Base-by-base conservation (phyloP, 35 echinoderm and acorn worm species). In the Acanthaster planci region DNA sequence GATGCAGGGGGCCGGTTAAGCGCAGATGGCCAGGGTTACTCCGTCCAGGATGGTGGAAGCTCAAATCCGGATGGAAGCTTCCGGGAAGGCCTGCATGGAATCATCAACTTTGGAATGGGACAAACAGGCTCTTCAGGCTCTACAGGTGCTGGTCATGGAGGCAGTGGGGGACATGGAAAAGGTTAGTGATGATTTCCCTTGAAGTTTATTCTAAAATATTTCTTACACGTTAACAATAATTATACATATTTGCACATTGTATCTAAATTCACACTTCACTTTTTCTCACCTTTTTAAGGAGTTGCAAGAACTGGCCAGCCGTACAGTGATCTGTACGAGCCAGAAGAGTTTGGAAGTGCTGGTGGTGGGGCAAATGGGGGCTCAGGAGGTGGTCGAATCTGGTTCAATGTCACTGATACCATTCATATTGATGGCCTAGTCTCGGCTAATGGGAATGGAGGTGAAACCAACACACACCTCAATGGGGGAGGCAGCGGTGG, bases 331-430 rank as follows among this genome's bases (percentile, higher is more conserved):
- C 52, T 97, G 8, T 97, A 97, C 83, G 93, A 97, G 68, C 93
- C 93, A 14, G 86, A 89, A 68, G 89, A 97, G 51, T 97, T 97
- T 78, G 93, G 93, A 30, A 97, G 93, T 83, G 93, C 89, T 42
- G 93, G 93, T 54, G 93, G 93, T 52, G 93, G 93, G 1, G 23
- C 50, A 8, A 77, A 35, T 29, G 93, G 93, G 50, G 93, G 93
- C 60, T 1, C 89, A 36, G 93, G 93, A 27, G 93, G 93, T n/a
- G 93, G 93, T 9, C 86, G 89, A 0, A 97, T 97, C 50, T 97
- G 93, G 93, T 97, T 97, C 68, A 97, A 97, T 82, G 89, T 97
- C 9, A 97, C 93, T 10, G 82, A 89, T 31, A 92, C 93, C 77
- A 92, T 97, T 39, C 81, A 86, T 29, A 97, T 97, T 53, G 90